Evolutionary conservation across 2,797 vertebrate species (phyloP).

Genomic region (Enteromius fasciolatus): DNA sequence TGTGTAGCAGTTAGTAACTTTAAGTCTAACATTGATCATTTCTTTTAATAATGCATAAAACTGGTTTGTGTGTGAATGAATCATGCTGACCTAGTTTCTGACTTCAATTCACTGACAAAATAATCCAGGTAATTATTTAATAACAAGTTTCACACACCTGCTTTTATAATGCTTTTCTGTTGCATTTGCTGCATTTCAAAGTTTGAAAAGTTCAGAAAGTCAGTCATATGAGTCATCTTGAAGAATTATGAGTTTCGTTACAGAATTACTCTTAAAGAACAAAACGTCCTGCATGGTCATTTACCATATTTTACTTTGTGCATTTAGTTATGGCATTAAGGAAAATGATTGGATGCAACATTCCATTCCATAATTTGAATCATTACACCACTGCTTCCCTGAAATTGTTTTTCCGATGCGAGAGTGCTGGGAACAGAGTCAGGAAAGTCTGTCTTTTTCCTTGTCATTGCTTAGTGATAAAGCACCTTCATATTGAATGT

Average conservation of each 20-base stretch:
- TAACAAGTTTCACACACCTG: background rate
- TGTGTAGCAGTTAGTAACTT: background rate
- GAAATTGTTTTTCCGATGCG: constrained; percentile 7
- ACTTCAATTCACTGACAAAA: background rate
- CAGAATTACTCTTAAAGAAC: background rate
- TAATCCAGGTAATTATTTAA: background rate
- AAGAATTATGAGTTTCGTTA: background rate
- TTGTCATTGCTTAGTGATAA: constrained; percentile 1
- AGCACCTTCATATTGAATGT: constrained; percentile 8
- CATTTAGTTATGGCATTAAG: constrained; percentile 46
- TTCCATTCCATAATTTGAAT: constrained; percentile 45
- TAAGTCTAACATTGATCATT: background rate
- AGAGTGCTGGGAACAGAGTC: background rate
- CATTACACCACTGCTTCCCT: constrained; percentile 11
- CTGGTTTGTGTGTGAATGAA: background rate
- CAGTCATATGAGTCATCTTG: background rate
- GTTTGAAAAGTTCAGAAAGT: background rate
- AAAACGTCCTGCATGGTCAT: background rate
- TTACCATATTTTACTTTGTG: constrained; percentile 6
- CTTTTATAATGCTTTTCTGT: background rate
- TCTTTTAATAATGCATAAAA: background rate
- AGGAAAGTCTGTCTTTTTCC: constrained; percentile 9
- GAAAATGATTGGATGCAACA: constrained; percentile 42
- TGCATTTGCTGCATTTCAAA: background rate
- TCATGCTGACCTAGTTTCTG: background rate